Conservation (phyloP, 2,113 vertebrate species). For the Carassius auratus region DNA sequence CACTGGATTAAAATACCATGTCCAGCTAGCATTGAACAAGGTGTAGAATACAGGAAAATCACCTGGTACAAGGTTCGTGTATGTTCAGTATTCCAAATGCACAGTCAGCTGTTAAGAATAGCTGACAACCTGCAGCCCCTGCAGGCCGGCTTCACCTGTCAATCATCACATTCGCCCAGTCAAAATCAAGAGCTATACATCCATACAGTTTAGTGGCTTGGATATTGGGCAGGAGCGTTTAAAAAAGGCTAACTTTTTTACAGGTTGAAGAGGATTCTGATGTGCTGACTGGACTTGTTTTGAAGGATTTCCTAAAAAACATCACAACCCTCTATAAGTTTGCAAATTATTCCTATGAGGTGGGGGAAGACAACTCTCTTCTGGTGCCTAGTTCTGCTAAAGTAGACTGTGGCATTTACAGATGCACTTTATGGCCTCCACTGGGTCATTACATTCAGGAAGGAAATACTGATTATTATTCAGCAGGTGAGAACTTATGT, state of each 20-base stretch:
- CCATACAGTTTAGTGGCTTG: not conserved
- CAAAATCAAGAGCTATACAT: not conserved
- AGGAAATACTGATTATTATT: slow-evolving; percentile 38
- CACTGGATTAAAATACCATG: slow-evolving; percentile 47
- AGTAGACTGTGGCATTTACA: slow-evolving; percentile 51
- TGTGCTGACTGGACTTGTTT: slow-evolving; percentile 53
- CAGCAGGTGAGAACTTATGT: slow-evolving; percentile 43
- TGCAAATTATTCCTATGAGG: slow-evolving; percentile 47
- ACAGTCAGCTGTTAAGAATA: too few relatives aligned
- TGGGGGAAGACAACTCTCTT: slow-evolving; percentile 53
- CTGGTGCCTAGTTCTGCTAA: not conserved
- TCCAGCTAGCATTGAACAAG: slow-evolving; percentile 33
- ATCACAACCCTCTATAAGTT: slow-evolving; percentile 43
- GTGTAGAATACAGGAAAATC: slow-evolving; percentile 52
- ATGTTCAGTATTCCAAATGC: not conserved
- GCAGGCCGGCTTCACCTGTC: too few relatives aligned
- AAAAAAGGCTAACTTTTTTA: not conserved
- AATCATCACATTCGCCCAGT: not conserved
- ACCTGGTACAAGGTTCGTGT: slow-evolving; percentile 59
- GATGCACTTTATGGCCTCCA: slow-evolving; percentile 58
- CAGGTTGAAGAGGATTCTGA: slow-evolving; percentile 43
- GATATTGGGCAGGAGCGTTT: too few relatives aligned
- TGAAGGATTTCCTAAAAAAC: slow-evolving; percentile 54
- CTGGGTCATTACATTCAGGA: slow-evolving; percentile 60
- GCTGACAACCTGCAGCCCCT: not conserved